phyloP scores from a whole-genome alignment of 2,113 vertebrate genomes.

The Sisor rabdophorus region DNA sequence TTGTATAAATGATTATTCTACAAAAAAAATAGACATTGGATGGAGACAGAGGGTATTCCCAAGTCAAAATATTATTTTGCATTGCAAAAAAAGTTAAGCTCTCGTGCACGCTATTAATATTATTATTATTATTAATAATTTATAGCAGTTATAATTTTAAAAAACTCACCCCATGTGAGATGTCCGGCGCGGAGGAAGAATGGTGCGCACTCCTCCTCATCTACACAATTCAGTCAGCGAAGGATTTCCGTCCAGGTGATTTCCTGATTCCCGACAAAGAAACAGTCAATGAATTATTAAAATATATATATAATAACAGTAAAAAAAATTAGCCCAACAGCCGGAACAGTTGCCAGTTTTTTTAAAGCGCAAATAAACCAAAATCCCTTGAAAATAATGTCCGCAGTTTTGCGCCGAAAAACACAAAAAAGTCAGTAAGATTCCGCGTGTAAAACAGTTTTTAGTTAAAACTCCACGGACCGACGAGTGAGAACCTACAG shows the following conservation, averaged over 20 bases:
- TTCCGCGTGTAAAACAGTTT: background rate
- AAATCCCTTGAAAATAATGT: background rate
- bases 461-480: constrained; percentile 43
- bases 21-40: no score
- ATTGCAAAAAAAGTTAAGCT: background rate
- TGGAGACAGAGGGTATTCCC: background rate
- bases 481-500: constrained; percentile 22
- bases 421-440: background rate
- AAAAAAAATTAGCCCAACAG: background rate
- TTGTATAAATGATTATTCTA: background rate
- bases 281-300: background rate
- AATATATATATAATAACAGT: background rate
- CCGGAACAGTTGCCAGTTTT: background rate
- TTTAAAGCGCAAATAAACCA: background rate
- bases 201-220: constrained; percentile 30
- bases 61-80: background rate
- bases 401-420: background rate
- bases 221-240: constrained; percentile 32
- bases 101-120: background rate
- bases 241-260: background rate
- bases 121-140: background rate
- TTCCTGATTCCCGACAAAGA: constrained; percentile 21
- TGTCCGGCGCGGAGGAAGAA: constrained; percentile 20
- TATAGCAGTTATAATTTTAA: background rate
- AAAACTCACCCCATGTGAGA: constrained; percentile 72